A percentile compares a stretch with the other conserved stretches of the same genome.
Conservation (phyloP, 2,888 invertebrate species). For the Apamea sordens region DNA sequence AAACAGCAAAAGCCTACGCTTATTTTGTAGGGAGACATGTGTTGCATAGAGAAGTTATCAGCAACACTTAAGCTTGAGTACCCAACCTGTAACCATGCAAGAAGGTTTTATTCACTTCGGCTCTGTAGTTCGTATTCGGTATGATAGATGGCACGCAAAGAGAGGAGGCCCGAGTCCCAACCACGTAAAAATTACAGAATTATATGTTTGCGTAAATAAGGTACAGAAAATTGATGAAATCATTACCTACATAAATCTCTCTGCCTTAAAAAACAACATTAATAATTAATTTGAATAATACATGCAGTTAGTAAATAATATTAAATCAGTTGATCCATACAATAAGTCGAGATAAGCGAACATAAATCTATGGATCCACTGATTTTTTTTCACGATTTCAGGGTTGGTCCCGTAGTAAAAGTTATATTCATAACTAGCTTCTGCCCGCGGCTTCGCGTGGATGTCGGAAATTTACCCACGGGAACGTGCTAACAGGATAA, state of each 20-base stretch:
- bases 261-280: background rate
- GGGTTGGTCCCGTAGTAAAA: too few relatives aligned
- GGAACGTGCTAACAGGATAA: too few relatives aligned
- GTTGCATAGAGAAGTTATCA: background rate
- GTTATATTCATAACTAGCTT: too few relatives aligned
- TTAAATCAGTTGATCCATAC: too few relatives aligned
- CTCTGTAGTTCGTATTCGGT: constrained; percentile 5
- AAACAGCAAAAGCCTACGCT: background rate
- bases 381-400: too few relatives aligned
- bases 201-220: background rate
- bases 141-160: constrained; percentile 28
- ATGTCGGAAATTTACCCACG: too few relatives aligned
- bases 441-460: too few relatives aligned
- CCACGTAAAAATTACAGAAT: background rate
- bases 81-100: background rate
- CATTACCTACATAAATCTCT: background rate
- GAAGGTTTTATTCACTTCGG: background rate
- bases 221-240: background rate
- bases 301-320: background rate
- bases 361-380: too few relatives aligned
- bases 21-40: background rate
- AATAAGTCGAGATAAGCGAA: too few relatives aligned
- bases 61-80: background rate
- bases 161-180: background rate
- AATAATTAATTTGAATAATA: background rate